Percentiles rank a stretch among this genome's conserved stretches.
Conservation (phyloP, 23 tunicate genomes). For the Styela clava region DNA sequence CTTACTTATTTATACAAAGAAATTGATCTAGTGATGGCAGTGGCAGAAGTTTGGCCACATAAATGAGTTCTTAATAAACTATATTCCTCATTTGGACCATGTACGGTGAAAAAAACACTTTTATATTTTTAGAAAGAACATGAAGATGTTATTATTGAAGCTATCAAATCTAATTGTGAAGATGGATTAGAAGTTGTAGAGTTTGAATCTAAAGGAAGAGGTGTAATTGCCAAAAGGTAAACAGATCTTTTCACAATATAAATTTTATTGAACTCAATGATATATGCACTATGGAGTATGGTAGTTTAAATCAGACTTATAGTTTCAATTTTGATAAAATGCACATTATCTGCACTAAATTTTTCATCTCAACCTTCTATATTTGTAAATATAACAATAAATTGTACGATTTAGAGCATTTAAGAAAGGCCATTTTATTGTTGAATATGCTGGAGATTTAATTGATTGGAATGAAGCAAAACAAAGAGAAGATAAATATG, state of each 20-base stretch:
- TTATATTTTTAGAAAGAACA: slow-evolving; percentile 52
- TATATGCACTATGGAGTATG: too few relatives aligned
- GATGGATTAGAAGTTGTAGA: slow-evolving; percentile 62
- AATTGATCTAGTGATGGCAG: too few relatives aligned
- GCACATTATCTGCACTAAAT: too few relatives aligned
- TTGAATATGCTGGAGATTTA: slow-evolving; percentile 91
- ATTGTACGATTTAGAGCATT: slow-evolving; percentile 10
- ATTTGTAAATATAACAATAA: too few relatives aligned
- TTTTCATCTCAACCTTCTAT: too few relatives aligned
- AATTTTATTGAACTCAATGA: slow-evolving; percentile 85
- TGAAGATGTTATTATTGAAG: slow-evolving; percentile 42
- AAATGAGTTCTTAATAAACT: too few relatives aligned
- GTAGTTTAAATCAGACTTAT: too few relatives aligned
- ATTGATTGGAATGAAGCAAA: slow-evolving; percentile 75
- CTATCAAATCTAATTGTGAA: slow-evolving; percentile 56
- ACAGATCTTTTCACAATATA: slow-evolving; percentile 10
- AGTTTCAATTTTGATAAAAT: too few relatives aligned
- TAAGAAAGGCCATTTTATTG: slow-evolving; percentile 58
- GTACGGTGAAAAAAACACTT: neutral
- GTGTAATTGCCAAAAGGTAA: slow-evolving; percentile 69
- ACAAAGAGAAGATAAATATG: slow-evolving; percentile 58
- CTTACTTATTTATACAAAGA: too few relatives aligned
- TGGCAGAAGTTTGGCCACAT: too few relatives aligned
- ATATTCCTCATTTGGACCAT: too few relatives aligned
- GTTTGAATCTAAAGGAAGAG: slow-evolving; percentile 77